Percentiles rank a stretch among this genome's conserved stretches.
Evolutionary conservation across 1,140 invertebrate genomes (phyloP).

Genomic region (Lethrus apterus): DNA sequence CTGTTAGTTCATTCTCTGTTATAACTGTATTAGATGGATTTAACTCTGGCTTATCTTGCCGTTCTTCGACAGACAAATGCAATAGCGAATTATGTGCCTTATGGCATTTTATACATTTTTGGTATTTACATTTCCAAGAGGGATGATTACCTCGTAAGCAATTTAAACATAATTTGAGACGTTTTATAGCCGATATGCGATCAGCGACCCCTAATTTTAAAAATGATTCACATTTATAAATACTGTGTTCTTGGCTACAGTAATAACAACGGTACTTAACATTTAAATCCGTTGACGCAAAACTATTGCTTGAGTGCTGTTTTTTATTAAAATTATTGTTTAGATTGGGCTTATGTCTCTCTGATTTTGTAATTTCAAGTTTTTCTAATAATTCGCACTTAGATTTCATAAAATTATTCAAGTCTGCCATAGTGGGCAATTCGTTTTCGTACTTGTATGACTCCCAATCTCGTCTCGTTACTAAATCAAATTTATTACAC

Average conservation of each 20-base stretch:
- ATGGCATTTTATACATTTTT: neutral
- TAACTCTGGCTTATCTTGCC: too few relatives aligned
- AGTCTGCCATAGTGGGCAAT: neutral
- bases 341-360: slow-evolving; percentile 1
- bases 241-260: slow-evolving; percentile 7
- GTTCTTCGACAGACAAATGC: neutral
- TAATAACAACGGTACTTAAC: too few relatives aligned
- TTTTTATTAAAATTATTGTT: neutral
- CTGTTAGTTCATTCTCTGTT: too few relatives aligned
- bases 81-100: neutral
- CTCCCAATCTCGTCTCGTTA: slow-evolving; percentile 9
- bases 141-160: slow-evolving; percentile 3
- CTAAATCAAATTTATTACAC: slow-evolving; percentile 3
- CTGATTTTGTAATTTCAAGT: neutral
- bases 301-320: neutral
- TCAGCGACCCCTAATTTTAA: neutral
- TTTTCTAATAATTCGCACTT: slow-evolving; percentile 12
- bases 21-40: too few relatives aligned
- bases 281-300: slow-evolving; percentile 2
- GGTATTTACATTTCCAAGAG: neutral
- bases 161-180: neutral
- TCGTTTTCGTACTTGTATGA: neutral
- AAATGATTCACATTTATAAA: slow-evolving; percentile 7
- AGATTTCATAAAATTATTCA: slow-evolving; percentile 2
- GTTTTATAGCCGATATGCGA: neutral